Percentiles rank a stretch among this genome's conserved stretches.
These are phyloP conservation scores for Cosmorhoe ocellata DNA, from an alignment of 2,888 invertebrate species.

Conservation along the genomic window DNA sequence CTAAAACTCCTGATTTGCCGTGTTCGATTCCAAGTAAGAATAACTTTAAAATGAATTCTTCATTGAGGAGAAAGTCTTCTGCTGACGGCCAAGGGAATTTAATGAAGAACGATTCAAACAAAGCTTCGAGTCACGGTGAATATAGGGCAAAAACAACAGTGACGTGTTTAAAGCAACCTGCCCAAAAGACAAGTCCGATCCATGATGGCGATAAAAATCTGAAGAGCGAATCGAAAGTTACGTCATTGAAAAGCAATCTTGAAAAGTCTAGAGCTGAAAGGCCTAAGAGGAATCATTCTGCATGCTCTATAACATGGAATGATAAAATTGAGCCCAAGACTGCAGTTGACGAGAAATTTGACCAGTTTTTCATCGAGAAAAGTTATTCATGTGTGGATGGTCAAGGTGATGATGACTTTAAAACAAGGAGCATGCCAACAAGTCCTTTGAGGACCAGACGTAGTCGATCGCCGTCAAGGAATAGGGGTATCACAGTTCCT, in stretches of 20 bases:
- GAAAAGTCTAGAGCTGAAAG: slow-evolving; percentile 53
- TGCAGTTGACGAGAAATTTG: slow-evolving; percentile 67
- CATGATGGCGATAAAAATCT: slow-evolving; percentile 35
- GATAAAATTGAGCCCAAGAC: slow-evolving; percentile 63
- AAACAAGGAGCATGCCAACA: slow-evolving; percentile 82
- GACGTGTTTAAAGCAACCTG: slow-evolving; percentile 45
- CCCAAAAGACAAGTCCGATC: slow-evolving; percentile 37
- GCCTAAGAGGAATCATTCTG: slow-evolving; percentile 69
- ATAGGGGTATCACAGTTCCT: slow-evolving; percentile 81
- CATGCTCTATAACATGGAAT: slow-evolving; percentile 77
- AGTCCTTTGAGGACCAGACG: slow-evolving; percentile 77
- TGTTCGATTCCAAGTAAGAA: slow-evolving; percentile 31
- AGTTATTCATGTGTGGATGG: slow-evolving; percentile 39
- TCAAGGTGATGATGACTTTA: slow-evolving; percentile 55
- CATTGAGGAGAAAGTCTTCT: slow-evolving; percentile 40
- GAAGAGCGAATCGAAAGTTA: slow-evolving; percentile 45
- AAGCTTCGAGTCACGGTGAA: slow-evolving; percentile 29
- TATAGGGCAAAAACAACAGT: slow-evolving; percentile 33
- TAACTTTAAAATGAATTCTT: slow-evolving; percentile 30
- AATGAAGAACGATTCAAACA: slow-evolving; percentile 32
- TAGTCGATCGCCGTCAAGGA: slow-evolving; percentile 49
- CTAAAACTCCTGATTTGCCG: slow-evolving; percentile 36
- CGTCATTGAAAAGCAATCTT: slow-evolving; percentile 44
- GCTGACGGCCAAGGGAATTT: slow-evolving; percentile 37
- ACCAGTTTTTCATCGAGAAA: slow-evolving; percentile 62